phyloP scores from a whole-genome alignment of 2,113 vertebrate genomes.

The Ailuropoda melanoleuca region DNA sequence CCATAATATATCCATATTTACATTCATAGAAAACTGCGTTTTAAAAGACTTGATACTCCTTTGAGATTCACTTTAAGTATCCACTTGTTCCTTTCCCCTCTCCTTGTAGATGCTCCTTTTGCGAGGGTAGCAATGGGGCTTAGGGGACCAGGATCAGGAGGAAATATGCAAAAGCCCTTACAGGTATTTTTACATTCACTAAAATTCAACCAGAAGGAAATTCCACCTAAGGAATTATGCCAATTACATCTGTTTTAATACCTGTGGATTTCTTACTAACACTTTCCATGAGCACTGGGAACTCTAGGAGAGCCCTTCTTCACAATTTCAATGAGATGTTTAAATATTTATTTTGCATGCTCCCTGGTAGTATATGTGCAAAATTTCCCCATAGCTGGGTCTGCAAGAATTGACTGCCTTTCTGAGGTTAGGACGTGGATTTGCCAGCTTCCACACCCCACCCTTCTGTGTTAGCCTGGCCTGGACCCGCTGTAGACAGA shows the following conservation, averaged over 20 bases:
- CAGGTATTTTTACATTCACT: neutral
- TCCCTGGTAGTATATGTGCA: neutral
- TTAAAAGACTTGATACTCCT: neutral
- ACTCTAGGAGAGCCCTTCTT: neutral
- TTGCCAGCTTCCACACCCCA: fast-evolving
- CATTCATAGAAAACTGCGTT: neutral
- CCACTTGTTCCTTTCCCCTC: neutral
- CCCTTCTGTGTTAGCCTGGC: neutral
- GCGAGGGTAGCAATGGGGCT: neutral
- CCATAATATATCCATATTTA: neutral
- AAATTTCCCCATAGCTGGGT: neutral
- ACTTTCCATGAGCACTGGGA: neutral
- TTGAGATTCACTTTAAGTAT: neutral
- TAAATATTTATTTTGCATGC: neutral
- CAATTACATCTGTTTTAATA: neutral
- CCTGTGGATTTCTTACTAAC: neutral
- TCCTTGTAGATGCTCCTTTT: neutral
- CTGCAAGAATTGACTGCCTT: neutral
- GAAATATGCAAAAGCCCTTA: neutral
- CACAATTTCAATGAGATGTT: neutral
- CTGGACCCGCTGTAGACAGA: neutral
- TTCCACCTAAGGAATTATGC: neutral
- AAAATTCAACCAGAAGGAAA: neutral
- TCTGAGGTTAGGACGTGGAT: neutral
- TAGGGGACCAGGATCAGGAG: neutral